phyloP scores from a whole-genome alignment of 2,797 vertebrate species.

The Jordanella pulchra region DNA sequence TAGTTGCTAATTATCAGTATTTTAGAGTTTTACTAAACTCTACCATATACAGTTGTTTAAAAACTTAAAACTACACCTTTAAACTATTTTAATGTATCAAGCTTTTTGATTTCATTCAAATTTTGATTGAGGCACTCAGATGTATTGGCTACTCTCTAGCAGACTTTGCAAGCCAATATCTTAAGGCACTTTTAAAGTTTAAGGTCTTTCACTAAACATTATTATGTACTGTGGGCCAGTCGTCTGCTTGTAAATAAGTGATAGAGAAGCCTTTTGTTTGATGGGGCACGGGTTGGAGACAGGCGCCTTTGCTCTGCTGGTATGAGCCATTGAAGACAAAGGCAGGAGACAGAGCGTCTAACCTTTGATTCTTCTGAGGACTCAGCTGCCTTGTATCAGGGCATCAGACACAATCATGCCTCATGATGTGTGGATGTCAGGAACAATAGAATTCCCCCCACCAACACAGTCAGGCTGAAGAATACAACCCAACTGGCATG shows the following conservation, averaged over 20 bases:
- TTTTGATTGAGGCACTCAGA: slow-evolving; percentile 9
- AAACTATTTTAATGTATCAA: not conserved
- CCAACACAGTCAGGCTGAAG: slow-evolving; percentile 61
- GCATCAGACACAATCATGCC: slow-evolving; percentile 74
- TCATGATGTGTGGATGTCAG: slow-evolving; percentile 67
- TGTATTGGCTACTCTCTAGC: slow-evolving; percentile 21
- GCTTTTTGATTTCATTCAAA: slow-evolving; percentile 11
- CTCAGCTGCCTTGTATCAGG: slow-evolving; percentile 70
- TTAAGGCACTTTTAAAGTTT: slow-evolving; percentile 72
- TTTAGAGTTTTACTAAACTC: not conserved
- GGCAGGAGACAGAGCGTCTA: slow-evolving; percentile 83
- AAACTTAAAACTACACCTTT: not conserved
- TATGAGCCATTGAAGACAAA: slow-evolving; percentile 78
- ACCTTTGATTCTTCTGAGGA: slow-evolving; percentile 83
- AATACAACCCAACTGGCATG: slow-evolving; percentile 60
- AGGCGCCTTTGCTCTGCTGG: slow-evolving; percentile 79
- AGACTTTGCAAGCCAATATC: slow-evolving; percentile 49
- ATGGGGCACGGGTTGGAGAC: slow-evolving; percentile 81
- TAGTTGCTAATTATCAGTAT: not conserved
- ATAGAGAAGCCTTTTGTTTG: slow-evolving; percentile 81
- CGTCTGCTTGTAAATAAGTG: slow-evolving; percentile 83
- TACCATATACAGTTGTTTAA: not conserved
- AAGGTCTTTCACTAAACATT: slow-evolving; percentile 68
- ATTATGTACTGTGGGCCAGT: slow-evolving; percentile 78
- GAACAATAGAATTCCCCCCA: slow-evolving; percentile 76